Conservation (phyloP, 2,888 invertebrate species). For the Brachypalpus laphriformis region DNA sequence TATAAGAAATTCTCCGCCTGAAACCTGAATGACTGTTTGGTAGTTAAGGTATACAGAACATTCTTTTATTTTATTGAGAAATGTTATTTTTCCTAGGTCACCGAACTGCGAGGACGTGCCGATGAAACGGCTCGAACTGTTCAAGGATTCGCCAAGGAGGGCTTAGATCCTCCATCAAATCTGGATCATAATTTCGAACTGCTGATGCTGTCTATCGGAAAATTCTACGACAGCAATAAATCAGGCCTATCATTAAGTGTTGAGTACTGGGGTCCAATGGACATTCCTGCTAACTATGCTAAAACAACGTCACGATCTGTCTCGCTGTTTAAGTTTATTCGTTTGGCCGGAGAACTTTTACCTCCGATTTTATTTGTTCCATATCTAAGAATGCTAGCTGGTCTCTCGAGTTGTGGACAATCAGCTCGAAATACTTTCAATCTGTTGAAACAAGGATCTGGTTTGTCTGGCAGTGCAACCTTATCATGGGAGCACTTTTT, state of each 20-base stretch:
- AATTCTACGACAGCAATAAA: conserved; percentile 90
- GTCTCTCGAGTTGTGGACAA: conserved; percentile 89
- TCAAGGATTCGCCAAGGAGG: conserved; percentile 89
- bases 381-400: conserved; percentile 93
- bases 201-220: conserved; percentile 90
- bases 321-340: conserved; percentile 94
- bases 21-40: too few relatives aligned
- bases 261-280: conserved; percentile 89
- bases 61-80: too few relatives aligned
- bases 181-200: conserved; percentile 92
- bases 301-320: conserved; percentile 87
- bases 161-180: conserved; percentile 89
- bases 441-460: conserved; percentile 87
- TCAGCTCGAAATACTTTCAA: conserved; percentile 92
- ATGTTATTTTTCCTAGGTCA: conserved; percentile 82
- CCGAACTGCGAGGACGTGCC: conserved; percentile 91
- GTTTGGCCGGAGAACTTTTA: conserved; percentile 93
- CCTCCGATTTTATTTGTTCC: conserved; percentile 93
- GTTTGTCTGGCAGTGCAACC: conserved; percentile 84
- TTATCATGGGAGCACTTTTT: conserved; percentile 95
- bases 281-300: conserved; percentile 76
- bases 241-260: conserved; percentile 87
- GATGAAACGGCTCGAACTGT: conserved; percentile 94
- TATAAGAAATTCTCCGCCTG: too few relatives aligned
- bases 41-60: too few relatives aligned